Conservation (phyloP, 2,113 vertebrate genomes). For the Aptenodytes patagonicus region DNA sequence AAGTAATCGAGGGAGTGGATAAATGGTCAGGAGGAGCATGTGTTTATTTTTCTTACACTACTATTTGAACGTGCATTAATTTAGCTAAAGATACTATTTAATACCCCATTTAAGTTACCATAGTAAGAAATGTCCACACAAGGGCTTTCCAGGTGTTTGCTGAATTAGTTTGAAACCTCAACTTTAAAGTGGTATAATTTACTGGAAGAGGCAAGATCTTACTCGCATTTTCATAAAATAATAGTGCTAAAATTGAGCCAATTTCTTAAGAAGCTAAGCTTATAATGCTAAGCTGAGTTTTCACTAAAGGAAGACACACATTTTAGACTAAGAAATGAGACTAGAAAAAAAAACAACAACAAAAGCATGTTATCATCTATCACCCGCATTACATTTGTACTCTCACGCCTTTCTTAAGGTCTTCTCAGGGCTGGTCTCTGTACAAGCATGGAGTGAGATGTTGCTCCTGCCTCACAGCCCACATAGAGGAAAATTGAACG, state of each 20-base stretch:
- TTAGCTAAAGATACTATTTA: not conserved
- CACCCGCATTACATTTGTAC: not conserved
- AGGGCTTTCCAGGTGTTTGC: not conserved
- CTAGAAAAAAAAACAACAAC: not conserved
- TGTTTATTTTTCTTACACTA: not conserved
- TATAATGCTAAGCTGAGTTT: not conserved
- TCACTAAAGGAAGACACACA: not conserved
- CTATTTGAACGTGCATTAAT: not conserved
- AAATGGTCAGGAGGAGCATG: not conserved
- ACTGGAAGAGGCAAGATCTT: not conserved
- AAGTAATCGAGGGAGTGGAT: not conserved
- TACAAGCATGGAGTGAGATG: not conserved
- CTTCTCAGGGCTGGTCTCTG: not conserved
- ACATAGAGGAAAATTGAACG: rapidly evolving
- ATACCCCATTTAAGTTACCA: not conserved
- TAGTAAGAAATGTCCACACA: not conserved
- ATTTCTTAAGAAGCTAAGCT: not conserved
- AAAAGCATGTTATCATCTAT: not conserved
- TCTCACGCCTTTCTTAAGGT: not conserved
- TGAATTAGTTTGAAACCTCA: not conserved
- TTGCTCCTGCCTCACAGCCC: not conserved
- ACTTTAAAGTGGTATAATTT: not conserved
- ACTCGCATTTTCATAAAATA: not conserved
- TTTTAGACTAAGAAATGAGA: not conserved
- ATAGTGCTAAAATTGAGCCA: not conserved